Conservation (phyloP, 2,113 vertebrate species). For the Glaucomys volans region DNA sequence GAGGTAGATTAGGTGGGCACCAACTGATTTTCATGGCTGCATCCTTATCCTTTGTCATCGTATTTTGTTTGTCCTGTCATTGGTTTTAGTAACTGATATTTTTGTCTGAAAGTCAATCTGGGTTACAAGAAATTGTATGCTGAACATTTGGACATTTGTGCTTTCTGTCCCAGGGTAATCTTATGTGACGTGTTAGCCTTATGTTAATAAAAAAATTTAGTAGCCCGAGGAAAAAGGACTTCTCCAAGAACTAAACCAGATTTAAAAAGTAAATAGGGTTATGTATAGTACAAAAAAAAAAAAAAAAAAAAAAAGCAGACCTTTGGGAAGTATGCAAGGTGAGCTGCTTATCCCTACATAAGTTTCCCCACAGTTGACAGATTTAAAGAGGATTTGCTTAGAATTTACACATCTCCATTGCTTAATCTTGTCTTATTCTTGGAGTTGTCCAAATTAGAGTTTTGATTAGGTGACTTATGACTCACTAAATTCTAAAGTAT, state of each 20-base stretch:
- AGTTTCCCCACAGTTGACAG: background rate
- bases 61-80: conserved; percentile 80
- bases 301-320: conserved; percentile 30
- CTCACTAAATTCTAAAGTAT: conserved; percentile 50
- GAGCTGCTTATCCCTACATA: background rate
- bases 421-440: conserved; percentile 64
- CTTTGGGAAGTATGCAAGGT: conserved; percentile 9
- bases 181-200: conserved; percentile 52
- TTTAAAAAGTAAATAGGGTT: conserved; percentile 41
- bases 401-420: conserved; percentile 25
- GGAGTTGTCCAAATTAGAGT: conserved; percentile 49
- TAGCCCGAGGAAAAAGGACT: conserved; percentile 57
- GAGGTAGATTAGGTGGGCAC: conserved; percentile 24
- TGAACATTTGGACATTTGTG: conserved; percentile 47
- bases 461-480: conserved; percentile 45
- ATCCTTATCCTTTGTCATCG: conserved; percentile 74
- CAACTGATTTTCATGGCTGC: conserved; percentile 82
- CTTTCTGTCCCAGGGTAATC: conserved; percentile 39
- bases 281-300: conserved; percentile 16
- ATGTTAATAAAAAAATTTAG: conserved; percentile 66
- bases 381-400: conserved; percentile 55
- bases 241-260: conserved; percentile 67
- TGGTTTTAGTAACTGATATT: conserved; percentile 61
- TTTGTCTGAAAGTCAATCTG: conserved; percentile 75
- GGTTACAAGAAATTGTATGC: conserved; percentile 64